Evolutionary conservation across 2,797 vertebrate species (phyloP), one percentile per base, ranked within the genome.

Genomic region (Microctenopoma steveboyesi): DNA sequence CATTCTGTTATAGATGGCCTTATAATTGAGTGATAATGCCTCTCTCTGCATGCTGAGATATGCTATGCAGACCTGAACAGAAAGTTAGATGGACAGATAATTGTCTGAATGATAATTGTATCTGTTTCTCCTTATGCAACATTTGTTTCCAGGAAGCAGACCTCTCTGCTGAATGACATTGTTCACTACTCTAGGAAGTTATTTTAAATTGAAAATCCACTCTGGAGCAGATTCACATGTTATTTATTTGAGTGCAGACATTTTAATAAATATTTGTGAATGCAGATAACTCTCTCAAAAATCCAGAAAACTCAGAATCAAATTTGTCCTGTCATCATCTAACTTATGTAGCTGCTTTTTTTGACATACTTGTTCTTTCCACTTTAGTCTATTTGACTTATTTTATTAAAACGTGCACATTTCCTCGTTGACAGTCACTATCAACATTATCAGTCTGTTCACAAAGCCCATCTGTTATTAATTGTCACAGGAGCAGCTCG

Each of bases 381-480:
- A 70, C 8, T 28, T 22, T 22, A 22, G 22, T 63, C 40, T 22
- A 25, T 37, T 40, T 57, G 51, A 61, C 30, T 18, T 30, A 7
- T 61, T 62, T 72, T 42, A 30, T 73, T 54, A 56, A 47, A 22
- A 62, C 47, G 22, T 58, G 56, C 37, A 47, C n/a, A 12, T 76
- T 81, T 74, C 28, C 35, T 69, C 39, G 46, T 71, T 73, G 39
- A 35, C 67, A 67, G 42, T 64, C 58, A 30, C n/a, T 39, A 40
- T 55, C n/a, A 27, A 62, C 9, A 4, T 37, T 27, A 18, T 74
- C 54, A 48, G 25, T 71, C 40, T 71, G 64, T 51, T 59, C 60
- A 42, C 52, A 22, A 57, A 76, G 55, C 57, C 72, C 84, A 85
- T 89, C 82, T 91, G 86, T 85, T 88, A 60, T 61, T 84, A 57